Conservation (phyloP, 2,888 invertebrate genomes). For the Heliconius sara region DNA sequence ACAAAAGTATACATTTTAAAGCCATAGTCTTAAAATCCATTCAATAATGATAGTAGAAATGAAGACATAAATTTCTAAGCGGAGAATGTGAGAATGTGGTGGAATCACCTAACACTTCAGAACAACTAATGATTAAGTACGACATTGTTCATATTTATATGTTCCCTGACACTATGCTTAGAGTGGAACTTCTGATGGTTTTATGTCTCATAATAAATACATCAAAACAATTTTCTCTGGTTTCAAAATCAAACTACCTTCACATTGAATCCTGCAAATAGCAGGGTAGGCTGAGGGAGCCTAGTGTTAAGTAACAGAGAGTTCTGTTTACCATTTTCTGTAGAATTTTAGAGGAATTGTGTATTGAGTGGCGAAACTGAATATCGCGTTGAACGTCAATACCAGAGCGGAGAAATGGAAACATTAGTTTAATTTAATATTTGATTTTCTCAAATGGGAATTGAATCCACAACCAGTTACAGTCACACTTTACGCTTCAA, state of each 20-base stretch:
- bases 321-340: too few species aligned
- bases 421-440: too few species aligned
- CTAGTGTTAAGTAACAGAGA: too few species aligned
- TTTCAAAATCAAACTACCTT: not conserved
- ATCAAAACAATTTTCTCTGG: slow-evolving; percentile 36
- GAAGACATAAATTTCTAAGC: slow-evolving; percentile 52
- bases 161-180: slow-evolving; percentile 54
- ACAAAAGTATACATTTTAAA: slow-evolving; percentile 38
- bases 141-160: slow-evolving; percentile 64
- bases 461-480: too few species aligned
- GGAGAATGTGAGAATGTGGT: slow-evolving; percentile 41
- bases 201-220: slow-evolving; percentile 37
- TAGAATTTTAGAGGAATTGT: too few species aligned
- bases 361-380: too few species aligned
- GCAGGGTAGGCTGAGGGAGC: too few species aligned
- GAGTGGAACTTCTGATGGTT: slow-evolving; percentile 41
- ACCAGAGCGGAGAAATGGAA: too few species aligned
- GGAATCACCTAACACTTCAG: slow-evolving; percentile 61
- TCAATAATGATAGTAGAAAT: slow-evolving; percentile 45
- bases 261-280: too few species aligned
- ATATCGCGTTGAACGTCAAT: too few species aligned
- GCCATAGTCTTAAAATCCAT: slow-evolving; percentile 38
- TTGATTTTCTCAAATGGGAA: too few species aligned
- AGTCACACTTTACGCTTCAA: not conserved
- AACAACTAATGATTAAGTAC: slow-evolving; percentile 56